Base-by-base conservation (phyloP, 2,797 vertebrate species). In the Cossypha polioptera region DNA sequence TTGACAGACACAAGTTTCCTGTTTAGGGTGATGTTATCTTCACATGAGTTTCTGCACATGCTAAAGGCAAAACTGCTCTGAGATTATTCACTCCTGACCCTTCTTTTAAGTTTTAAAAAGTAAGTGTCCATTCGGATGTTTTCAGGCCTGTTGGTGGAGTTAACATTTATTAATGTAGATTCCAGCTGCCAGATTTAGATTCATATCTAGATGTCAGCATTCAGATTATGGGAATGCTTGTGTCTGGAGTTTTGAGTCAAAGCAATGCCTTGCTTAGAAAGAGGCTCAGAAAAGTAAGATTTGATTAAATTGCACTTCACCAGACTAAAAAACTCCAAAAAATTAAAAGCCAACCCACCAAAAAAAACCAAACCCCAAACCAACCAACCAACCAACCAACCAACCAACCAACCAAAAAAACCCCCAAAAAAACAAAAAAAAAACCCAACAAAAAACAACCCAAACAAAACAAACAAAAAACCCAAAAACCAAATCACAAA, bases 1-100 rank as follows among this genome's bases (percentile, higher is more conserved):
- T 85, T 94, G 43, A 95, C 72, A 95, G 86, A 88, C 16, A 1
- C 17, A 57, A 73, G 51, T 95, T 97, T 97, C 92, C 91, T 96
- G 73, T 90, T 66, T 80, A 84, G 61, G 75, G 51, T 94, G 87
- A 91, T 94, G 58, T 36, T 96, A 88, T 94, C 90, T 78, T 82
- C 51, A 3, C 86, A 16, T 19, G 78, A 94, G 48, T 91, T 96
- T 92, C 85, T 95, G 48, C 93, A 90, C 51, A 81, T 96, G 63
- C 77, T 89, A 66, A 91, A 91, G 74, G 63, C 89, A 88, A 28
- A 57, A 58, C 29, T 90, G 33, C 65, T 53, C 38, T 77, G 42
- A 69, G 25, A 75, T 73, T 83, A 61, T 86, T 75, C 6, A 5
- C 54, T 84, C 9, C n/a, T 85, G 51, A 71, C 11, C 18, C 10